A percentile compares a stretch with the other conserved stretches of the same genome.
Evolutionary conservation across 2,888 invertebrate genomes (phyloP).

Genomic region (Mythimna albipuncta): DNA sequence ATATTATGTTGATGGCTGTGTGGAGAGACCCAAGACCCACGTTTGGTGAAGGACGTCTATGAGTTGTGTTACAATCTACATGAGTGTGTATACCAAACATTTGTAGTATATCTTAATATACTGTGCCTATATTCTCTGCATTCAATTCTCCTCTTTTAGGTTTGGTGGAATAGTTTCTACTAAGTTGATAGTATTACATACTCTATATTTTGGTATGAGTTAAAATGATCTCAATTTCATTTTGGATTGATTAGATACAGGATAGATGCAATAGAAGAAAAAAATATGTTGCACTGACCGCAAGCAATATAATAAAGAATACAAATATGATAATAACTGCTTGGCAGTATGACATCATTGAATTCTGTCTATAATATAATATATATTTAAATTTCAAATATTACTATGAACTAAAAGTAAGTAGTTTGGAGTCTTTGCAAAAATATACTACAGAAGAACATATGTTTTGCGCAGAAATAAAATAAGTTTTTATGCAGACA

Average conservation of each 20-base stretch:
- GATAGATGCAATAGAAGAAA: too few relatives aligned
- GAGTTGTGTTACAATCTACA: constrained; percentile 30
- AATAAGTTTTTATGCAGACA: constrained; percentile 5
- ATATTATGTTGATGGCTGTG: constrained; percentile 21
- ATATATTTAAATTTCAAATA: background rate
- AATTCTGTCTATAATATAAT: background rate
- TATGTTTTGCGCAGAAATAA: constrained; percentile 20
- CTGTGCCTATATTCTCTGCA: background rate
- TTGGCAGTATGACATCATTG: background rate
- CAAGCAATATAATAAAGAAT: too few relatives aligned
- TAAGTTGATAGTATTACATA: background rate
- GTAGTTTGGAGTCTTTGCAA: background rate
- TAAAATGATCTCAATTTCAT: background rate
- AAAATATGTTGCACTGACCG: too few relatives aligned
- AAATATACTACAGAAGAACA: background rate
- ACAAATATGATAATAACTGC: too few relatives aligned
- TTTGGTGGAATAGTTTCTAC: background rate
- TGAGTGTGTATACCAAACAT: background rate
- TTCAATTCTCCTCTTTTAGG: background rate
- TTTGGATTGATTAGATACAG: background rate
- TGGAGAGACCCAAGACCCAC: constrained; percentile 33
- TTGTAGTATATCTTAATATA: background rate
- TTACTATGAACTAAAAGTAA: background rate
- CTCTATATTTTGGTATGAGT: background rate
- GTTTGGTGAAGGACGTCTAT: constrained; percentile 37